These are phyloP conservation scores for Scrobipalpa costella DNA, from an alignment of 2,888 invertebrate genomes.

Conservation along the genomic window DNA sequence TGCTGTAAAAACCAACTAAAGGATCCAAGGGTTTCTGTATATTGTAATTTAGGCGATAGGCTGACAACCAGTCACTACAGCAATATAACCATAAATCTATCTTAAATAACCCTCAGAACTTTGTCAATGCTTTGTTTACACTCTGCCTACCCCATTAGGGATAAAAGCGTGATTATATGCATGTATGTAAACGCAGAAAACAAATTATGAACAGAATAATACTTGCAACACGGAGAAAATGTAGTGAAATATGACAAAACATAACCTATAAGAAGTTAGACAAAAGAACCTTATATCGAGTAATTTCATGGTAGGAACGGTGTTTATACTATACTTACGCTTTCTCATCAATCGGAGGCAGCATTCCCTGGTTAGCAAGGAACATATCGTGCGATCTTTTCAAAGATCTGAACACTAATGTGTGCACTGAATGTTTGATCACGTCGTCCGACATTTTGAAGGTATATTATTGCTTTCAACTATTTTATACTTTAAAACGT, in stretches of 20 bases:
- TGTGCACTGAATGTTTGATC: slow-evolving; percentile 98
- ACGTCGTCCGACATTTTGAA: slow-evolving; percentile 87
- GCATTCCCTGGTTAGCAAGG: slow-evolving; percentile 91
- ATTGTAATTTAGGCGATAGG: too few species aligned
- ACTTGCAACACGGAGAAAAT: background rate
- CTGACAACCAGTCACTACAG: too few species aligned
- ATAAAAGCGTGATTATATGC: too few species aligned
- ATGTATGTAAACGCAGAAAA: background rate
- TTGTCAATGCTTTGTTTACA: too few species aligned
- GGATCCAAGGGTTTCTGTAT: too few species aligned
- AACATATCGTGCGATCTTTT: slow-evolving; percentile 99
- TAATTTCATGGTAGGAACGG: background rate
- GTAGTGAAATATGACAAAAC: background rate
- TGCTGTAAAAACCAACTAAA: too few species aligned
- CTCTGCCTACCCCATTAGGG: too few species aligned
- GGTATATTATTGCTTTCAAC: background rate
- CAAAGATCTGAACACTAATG: slow-evolving; percentile 96
- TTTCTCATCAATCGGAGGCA: slow-evolving; percentile 91
- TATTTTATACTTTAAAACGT: background rate
- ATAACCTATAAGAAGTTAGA: slow-evolving; percentile 16
- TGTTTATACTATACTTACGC: slow-evolving; percentile 82
- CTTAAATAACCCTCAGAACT: too few species aligned
- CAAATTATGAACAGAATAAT: background rate
- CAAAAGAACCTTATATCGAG: background rate
- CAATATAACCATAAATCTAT: too few species aligned